Percentiles rank a stretch among this genome's conserved stretches.
phyloP scores from a whole-genome alignment of 2,888 invertebrate species.

The Tinea pellionella region DNA sequence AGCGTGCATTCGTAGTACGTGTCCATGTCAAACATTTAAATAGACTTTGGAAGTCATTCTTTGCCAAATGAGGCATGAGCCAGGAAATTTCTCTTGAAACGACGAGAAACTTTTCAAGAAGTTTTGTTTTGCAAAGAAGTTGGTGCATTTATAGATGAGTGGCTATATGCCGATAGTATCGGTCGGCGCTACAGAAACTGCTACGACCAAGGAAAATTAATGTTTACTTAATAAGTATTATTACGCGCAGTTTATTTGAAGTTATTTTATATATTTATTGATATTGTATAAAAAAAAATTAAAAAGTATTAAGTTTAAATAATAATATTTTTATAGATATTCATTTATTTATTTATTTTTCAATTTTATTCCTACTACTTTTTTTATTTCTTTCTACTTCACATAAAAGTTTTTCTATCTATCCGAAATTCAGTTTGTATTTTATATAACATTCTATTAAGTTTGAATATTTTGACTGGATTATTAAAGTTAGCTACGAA shows the following conservation, averaged over 20 bases:
- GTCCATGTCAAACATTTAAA: constrained; percentile 27
- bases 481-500: too few species aligned
- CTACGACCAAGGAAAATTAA: not conserved
- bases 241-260: not conserved
- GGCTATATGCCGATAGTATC: constrained; percentile 1
- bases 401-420: too few species aligned
- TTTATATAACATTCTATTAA: too few species aligned
- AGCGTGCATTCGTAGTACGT: not conserved
- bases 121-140: constrained; percentile 30
- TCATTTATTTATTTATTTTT: too few species aligned
- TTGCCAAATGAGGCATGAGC: constrained; percentile 30
- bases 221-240: not conserved
- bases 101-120: constrained; percentile 26
- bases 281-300: too few species aligned
- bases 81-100: constrained; percentile 16
- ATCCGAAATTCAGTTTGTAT: too few species aligned
- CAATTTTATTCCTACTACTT: too few species aligned
- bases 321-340: too few species aligned
- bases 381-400: too few species aligned
- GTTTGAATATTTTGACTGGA: too few species aligned
- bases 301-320: too few species aligned
- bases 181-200: not conserved
- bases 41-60: constrained; percentile 29
- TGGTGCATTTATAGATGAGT: constrained; percentile 21
- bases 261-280: not conserved